These are phyloP conservation scores for Ophion obscuratus DNA, from an alignment of 2,888 invertebrate genomes.

Conservation along the genomic window DNA sequence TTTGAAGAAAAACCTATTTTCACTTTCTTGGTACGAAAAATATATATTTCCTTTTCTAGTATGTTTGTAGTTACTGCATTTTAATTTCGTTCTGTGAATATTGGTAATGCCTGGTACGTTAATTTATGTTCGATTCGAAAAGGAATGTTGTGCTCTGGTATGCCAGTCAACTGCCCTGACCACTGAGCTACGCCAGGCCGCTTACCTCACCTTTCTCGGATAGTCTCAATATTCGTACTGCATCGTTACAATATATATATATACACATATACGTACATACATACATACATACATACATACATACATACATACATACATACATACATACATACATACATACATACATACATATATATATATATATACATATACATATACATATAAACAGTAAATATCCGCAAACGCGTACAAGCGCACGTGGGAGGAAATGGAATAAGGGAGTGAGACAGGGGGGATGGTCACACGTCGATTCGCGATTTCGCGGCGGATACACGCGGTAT, in stretches of 20 bases:
- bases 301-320: no score
- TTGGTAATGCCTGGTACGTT: no score
- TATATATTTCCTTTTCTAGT: neutral
- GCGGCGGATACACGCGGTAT: slow-evolving; percentile 35
- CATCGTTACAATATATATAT: no score
- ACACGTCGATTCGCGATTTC: slow-evolving; percentile 51
- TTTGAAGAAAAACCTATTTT: no score
- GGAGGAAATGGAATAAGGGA: neutral
- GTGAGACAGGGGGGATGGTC: slow-evolving; percentile 5
- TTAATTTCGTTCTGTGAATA: neutral
- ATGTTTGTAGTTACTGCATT: neutral
- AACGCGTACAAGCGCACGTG: neutral
- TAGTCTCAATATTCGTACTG: no score
- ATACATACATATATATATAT: slow-evolving; percentile 58
- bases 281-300: no score
- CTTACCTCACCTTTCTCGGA: no score
- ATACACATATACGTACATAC: no score
- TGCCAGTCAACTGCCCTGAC: neutral
- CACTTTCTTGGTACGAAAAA: slow-evolving; percentile 37
- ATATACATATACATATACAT: slow-evolving; percentile 23
- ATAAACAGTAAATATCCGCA: neutral
- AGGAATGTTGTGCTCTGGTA: no score
- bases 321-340: no score
- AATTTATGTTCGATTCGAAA: no score
- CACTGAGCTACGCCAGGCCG: no score